phyloP scores from a whole-genome alignment of 1,140 invertebrate species.

The Yoshiicerus persimilis region DNA sequence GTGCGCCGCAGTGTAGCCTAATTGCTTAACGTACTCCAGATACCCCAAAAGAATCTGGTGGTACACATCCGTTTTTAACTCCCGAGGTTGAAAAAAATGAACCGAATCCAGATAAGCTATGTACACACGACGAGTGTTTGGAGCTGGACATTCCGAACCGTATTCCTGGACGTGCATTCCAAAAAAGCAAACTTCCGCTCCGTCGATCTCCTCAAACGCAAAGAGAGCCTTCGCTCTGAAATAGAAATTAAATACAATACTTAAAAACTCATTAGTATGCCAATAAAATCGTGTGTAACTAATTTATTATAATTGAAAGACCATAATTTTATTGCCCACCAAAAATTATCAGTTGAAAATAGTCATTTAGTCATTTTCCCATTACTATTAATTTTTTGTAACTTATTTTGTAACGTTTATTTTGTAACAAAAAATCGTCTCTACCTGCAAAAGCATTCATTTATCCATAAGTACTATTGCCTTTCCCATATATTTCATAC shows the following conservation, averaged over 20 bases:
- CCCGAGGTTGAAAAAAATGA: conserved; percentile 68
- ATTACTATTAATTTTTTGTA: no score
- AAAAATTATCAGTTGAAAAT: not conserved
- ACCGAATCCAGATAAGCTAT: conserved; percentile 71
- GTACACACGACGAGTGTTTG: conserved; percentile 68
- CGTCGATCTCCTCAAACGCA: conserved; percentile 70
- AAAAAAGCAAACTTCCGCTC: conserved; percentile 69
- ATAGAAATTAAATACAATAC: not conserved
- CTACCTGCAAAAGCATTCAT: no score
- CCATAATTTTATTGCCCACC: no score
- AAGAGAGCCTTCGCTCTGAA: conserved; percentile 67
- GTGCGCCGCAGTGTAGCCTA: conserved; percentile 67
- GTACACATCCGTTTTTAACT: conserved; percentile 67
- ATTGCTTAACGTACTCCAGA: conserved; percentile 66
- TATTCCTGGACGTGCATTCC: conserved; percentile 77
- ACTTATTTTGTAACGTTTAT: no score
- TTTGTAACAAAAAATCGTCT: no score
- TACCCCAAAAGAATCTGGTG: conserved; percentile 72
- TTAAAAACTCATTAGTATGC: not conserved
- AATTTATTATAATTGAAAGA: not conserved
- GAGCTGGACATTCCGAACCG: conserved; percentile 63
- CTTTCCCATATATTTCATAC: no score
- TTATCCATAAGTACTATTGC: no score
- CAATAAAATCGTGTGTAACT: not conserved
- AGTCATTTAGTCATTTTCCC: no score